Conservation (phyloP, 2,888 invertebrate genomes). For the Sphaerophoria taeniata region DNA sequence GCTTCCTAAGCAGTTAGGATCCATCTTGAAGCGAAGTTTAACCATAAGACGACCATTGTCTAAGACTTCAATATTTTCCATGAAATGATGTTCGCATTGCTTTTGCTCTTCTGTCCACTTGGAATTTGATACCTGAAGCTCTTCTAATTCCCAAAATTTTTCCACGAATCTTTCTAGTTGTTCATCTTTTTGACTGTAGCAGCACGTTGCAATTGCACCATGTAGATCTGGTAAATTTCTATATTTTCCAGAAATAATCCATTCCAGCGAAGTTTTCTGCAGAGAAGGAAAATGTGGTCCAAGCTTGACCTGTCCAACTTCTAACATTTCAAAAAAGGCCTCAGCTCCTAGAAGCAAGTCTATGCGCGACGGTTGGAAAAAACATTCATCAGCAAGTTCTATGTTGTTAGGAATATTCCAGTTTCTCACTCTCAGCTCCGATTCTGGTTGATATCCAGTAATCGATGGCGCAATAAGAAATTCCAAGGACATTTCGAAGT, state of each 20-base stretch:
- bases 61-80: conserved; percentile 1
- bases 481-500: conserved; percentile 50
- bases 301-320: conserved; percentile 41
- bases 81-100: conserved; percentile 35
- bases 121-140: conserved; percentile 19
- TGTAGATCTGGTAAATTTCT: neutral
- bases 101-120: conserved; percentile 40
- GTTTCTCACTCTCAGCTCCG: conserved; percentile 16
- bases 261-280: conserved; percentile 45
- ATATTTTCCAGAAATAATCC: conserved; percentile 56
- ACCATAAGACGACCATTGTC: conserved; percentile 29
- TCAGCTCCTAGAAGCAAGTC: conserved; percentile 47
- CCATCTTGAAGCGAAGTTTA: conserved; percentile 38
- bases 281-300: conserved; percentile 9
- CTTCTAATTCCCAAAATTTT: conserved; percentile 37
- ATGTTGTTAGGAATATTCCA: conserved; percentile 52
- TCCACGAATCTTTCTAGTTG: conserved; percentile 31
- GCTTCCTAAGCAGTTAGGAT: conserved; percentile 15
- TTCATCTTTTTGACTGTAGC: neutral
- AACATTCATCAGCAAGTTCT: conserved; percentile 60
- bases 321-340: conserved; percentile 28
- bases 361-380: conserved; percentile 44
- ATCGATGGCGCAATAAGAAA: conserved; percentile 58
- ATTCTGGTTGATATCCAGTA: conserved; percentile 62
- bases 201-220: neutral